These are phyloP conservation scores for Clamator glandarius DNA, from an alignment of 2,797 vertebrate genomes.

Conservation along the genomic window DNA sequence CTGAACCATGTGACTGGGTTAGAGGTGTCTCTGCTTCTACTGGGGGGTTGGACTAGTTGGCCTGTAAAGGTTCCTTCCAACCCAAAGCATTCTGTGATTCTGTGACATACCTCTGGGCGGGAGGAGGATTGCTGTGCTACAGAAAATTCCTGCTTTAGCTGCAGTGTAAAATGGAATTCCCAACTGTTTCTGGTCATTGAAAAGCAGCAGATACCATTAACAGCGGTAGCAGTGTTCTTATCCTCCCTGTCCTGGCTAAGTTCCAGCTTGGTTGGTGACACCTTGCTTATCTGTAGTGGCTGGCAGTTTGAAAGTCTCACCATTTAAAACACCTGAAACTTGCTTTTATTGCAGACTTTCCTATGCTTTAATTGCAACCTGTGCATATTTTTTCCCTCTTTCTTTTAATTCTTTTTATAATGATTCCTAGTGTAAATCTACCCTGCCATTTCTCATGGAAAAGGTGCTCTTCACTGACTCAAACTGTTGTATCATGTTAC, in stretches of 20 bases:
- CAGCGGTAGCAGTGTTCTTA: not conserved
- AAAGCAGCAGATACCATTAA: not conserved
- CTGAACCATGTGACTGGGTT: too few species aligned
- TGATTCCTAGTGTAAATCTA: conserved; percentile 5
- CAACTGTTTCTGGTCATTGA: not conserved
- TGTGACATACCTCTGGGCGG: not conserved
- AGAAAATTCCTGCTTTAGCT: not conserved
- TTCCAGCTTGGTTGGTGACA: conserved; percentile 5
- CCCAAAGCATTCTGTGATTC: too few species aligned
- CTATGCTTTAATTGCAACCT: not conserved
- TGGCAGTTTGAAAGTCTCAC: not conserved
- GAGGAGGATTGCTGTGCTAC: not conserved
- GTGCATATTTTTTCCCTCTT: not conserved
- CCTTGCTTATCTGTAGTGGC: not conserved
- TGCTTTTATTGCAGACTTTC: not conserved
- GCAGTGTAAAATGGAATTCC: not conserved
- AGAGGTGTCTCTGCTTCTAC: too few species aligned
- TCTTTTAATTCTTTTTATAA: not conserved
- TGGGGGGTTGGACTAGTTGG: too few species aligned
- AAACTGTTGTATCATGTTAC: conserved; percentile 27
- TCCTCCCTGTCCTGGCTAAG: not conserved
- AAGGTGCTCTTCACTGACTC: conserved; percentile 23
- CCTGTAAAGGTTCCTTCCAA: too few species aligned
- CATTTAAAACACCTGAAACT: not conserved
- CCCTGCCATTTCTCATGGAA: not conserved